Base-by-base conservation (phyloP, 2,113 vertebrate genomes). In the Stigmatopora argus region DNA sequence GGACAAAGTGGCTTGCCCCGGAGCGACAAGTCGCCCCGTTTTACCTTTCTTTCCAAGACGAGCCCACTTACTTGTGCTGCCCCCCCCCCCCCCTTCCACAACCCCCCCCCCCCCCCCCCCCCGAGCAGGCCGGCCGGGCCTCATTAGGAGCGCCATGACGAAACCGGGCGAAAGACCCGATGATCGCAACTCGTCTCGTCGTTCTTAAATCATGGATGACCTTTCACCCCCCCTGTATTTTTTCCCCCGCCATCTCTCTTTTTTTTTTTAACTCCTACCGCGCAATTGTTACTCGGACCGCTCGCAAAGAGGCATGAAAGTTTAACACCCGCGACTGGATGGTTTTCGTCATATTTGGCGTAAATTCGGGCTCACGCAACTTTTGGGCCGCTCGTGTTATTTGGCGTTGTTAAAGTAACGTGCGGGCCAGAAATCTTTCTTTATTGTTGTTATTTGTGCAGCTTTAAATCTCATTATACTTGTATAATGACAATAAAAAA, bases 141-240 rank as follows among this genome's bases (percentile, higher is more conserved):
- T 92, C 90, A 91, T 92, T 90, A 91, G 81, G 75, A 74, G 78
- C 78, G 72, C 79, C 78, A 87, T 90, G 91, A 91, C 91, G 90
- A 91, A 92, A 92, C 82, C 80, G 87, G 82, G 79, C 90, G 91
- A 90, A 92, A 92, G 87, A 79, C 74, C 82, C 77, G 70, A 76
- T 77, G 88, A 88, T 89, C 84, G 85, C 86, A 83, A 86, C 78
- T 85, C 81, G 84, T 88, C 88, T 85, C 84, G 72, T 19, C 64
- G 82, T 80, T 75, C 70, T 76, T 91, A 88, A 92, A 91, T 91
- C 88, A 91, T 91, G 83, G 84, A 92, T 91, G 86, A 87, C 84
- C 82, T 74, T 80, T 83, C 83, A 69, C 71, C 66, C 70, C 75
- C 72, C 10, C 13, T 46, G 51, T 52, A 66, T 18, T 18, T 23